Evolutionary conservation across 1,140 invertebrate genomes (phyloP), one percentile per base, ranked within the genome.

Genomic region (Neodiprion fabricii): DNA sequence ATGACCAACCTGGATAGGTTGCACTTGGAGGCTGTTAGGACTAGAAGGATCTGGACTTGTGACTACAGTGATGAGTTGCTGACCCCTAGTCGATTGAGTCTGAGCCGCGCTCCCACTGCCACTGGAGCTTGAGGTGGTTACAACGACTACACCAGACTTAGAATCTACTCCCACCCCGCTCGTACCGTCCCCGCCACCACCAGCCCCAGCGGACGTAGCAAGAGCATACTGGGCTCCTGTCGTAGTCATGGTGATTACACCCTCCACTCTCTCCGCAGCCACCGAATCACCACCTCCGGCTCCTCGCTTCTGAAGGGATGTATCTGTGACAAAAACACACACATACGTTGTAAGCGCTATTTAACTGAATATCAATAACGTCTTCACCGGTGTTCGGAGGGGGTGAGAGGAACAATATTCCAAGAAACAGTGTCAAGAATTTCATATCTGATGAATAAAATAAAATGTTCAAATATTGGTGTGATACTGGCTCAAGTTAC

Each of bases 211-310:
- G 77, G 86, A 87, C 83, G 86, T 84, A 86, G 85, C 80, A 70
- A 88, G 85, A 82, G 87, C 82, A 79, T 87, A 88, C 81, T 88
- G 86, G 78, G 85, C 86, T 87, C 87, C 87, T 72, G 86, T 88
- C 75, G 87, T 88, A 88, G 87, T 87, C 87, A 88, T 88, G 85
- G 86, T 81, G 85, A 87, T 87, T 76, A 82, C 83, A 84, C 82
- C 85, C 85, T 85, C 82, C 79, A 81, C 81, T 83, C 82, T 85
- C 73, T 87, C 82, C 79, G 76, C 77, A 78, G 80, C 80, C 73
- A 78, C 77, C 74, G 83, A 85, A 81, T 84, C 80, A 76, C 80
- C 79, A 78, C 81, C 83, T 79, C 81, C 67, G 71, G 81, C 80
- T 84, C 79, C 81, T 77, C 80, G 81, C 79, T 81, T 84, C 72